Evolutionary conservation across 2,888 invertebrate species (phyloP).

Genomic region (Lithophane semibrunnea): DNA sequence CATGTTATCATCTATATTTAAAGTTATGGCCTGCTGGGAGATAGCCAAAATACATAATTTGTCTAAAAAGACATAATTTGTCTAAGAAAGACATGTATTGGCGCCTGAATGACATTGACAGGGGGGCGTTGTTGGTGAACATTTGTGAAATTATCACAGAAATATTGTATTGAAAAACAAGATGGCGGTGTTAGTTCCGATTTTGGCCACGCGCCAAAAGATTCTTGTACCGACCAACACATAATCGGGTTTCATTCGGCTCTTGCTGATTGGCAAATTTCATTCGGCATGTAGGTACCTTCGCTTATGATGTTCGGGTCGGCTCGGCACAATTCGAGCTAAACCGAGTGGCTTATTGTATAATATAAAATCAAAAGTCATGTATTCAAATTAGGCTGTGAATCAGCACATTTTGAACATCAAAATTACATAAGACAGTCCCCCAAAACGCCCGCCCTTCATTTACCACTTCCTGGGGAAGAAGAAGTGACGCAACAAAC

Average conservation of each 20-base stretch:
- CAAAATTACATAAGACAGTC: not conserved
- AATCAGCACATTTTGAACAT: not conserved
- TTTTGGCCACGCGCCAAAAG: not conserved
- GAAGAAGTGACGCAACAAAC: not conserved
- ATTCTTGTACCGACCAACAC: not conserved
- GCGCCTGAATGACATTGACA: not conserved
- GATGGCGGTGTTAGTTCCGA: not conserved
- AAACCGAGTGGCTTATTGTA: not conserved
- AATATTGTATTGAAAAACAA: not conserved
- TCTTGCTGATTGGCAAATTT: not conserved
- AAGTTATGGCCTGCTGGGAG: constrained; percentile 14
- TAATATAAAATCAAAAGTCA: not conserved
- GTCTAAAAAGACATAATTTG: constrained; percentile 5
- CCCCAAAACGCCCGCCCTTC: not conserved
- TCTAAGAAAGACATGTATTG: not conserved
- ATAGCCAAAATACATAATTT: constrained; percentile 24
- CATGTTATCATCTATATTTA: constrained; percentile 2
- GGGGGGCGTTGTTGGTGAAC: not conserved
- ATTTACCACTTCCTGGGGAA: not conserved
- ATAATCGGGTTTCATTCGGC: not conserved
- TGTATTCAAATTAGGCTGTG: not conserved
- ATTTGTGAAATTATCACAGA: not conserved
- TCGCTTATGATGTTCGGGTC: not conserved
- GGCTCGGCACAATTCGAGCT: not conserved
- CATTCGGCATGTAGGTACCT: not conserved